Conservation (phyloP, 1,140 invertebrate species). For the Grapholita molesta region DNA sequence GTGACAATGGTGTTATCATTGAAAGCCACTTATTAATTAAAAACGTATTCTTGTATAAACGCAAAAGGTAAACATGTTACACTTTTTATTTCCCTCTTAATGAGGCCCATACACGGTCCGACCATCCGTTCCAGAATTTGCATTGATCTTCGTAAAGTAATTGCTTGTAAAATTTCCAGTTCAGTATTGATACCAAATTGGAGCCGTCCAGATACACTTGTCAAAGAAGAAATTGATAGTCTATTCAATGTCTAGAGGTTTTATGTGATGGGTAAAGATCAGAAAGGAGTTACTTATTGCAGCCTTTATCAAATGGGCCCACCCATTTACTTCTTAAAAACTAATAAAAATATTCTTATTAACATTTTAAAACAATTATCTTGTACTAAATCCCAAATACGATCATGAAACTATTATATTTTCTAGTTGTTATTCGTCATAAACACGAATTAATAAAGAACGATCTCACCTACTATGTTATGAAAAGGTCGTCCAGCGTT, state of each 20-base stretch:
- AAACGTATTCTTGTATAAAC: constrained; percentile 51
- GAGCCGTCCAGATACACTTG: constrained; percentile 21
- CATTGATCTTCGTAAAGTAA: constrained; percentile 54
- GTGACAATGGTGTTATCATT: constrained; percentile 30
- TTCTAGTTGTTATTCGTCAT: too few species aligned
- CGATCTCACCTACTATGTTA: not conserved
- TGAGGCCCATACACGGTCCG: constrained; percentile 61
- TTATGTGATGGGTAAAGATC: not conserved
- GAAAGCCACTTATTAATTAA: constrained; percentile 47
- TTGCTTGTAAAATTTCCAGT: constrained; percentile 35
- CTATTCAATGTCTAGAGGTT: constrained; percentile 24
- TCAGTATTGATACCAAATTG: constrained; percentile 32
- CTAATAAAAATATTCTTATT: not conserved
- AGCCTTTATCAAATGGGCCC: not conserved
- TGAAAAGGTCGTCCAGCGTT: constrained; percentile 4
- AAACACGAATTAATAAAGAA: not conserved
- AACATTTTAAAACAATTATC: not conserved
- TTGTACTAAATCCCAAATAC: too few species aligned
- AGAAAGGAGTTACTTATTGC: not conserved
- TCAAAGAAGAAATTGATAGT: constrained; percentile 23
- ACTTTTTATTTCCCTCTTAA: constrained; percentile 57
- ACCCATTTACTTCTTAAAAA: not conserved
- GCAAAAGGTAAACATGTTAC: constrained; percentile 36
- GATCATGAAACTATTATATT: too few species aligned
- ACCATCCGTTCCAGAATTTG: constrained; percentile 59